Percentiles rank a stretch among this genome's conserved stretches.
Conservation (phyloP, 2,113 vertebrate species). For the Malurus alboscapulatus region DNA sequence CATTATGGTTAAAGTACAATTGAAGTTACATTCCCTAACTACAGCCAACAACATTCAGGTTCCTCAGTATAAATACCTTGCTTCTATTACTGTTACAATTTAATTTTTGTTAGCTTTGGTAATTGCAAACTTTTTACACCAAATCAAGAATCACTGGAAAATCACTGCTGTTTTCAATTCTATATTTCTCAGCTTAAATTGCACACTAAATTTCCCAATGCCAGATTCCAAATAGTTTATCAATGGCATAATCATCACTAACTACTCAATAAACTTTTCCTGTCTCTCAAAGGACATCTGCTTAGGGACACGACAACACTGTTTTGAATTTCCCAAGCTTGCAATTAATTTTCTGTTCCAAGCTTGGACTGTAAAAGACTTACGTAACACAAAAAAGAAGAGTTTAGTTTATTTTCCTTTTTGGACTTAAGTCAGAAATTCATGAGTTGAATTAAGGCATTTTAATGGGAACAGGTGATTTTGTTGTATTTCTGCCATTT, state of each 20-base stretch:
- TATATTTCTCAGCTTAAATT: background rate
- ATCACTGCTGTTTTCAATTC: background rate
- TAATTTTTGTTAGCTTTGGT: background rate
- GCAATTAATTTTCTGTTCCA: conserved; percentile 10
- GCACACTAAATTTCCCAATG: background rate
- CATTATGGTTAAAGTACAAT: background rate
- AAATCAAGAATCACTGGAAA: background rate
- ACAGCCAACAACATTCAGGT: background rate
- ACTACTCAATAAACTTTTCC: background rate
- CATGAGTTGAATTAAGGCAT: background rate
- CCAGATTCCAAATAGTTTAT: conserved; percentile 29
- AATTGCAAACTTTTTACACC: background rate
- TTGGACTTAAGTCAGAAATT: background rate
- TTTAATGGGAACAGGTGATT: background rate
- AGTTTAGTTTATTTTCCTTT: background rate
- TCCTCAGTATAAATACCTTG: background rate
- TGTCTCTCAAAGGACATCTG: background rate
- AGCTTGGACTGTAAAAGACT: background rate
- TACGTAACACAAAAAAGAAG: background rate
- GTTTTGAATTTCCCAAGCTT: conserved; percentile 1
- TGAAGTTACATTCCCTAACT: background rate
- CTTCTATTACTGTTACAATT: background rate
- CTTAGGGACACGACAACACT: background rate
- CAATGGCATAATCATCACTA: background rate
- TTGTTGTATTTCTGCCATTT: background rate